phyloP scores from a whole-genome alignment of 2,888 invertebrate genomes.

The Cheilosia scutellata region DNA sequence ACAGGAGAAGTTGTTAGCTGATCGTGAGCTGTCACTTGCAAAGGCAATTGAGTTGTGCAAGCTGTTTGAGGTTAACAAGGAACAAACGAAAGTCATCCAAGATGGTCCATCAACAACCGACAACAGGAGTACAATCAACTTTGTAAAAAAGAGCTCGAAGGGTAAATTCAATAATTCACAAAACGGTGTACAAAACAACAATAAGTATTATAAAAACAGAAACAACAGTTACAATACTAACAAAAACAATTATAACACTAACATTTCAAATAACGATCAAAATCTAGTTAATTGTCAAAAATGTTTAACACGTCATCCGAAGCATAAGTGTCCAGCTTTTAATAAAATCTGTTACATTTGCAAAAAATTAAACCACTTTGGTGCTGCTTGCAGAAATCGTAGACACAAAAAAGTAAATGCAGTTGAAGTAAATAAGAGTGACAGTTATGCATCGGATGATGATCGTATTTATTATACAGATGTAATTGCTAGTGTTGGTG shows the following conservation, averaged over 20 bases:
- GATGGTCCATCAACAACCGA: conserved; percentile 4
- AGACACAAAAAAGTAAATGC: conserved; percentile 28
- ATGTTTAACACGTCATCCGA: conserved; percentile 43
- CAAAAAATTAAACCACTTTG: conserved; percentile 44
- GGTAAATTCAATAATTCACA: conserved; percentile 13
- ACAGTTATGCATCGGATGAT: conserved; percentile 36
- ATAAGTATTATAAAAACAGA: too few species aligned
- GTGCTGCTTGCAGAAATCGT: conserved; percentile 45
- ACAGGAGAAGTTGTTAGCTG: conserved; percentile 36
- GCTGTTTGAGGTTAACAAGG: conserved; percentile 49
- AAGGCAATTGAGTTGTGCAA: conserved; percentile 44
- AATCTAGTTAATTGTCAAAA: conserved; percentile 1
- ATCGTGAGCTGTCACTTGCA: conserved; percentile 31
- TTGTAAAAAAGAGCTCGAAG: conserved; percentile 16
- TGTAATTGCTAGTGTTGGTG: conserved; percentile 56
- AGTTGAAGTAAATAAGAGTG: conserved; percentile 26
- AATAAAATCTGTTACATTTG: conserved; percentile 44
- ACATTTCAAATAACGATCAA: conserved; percentile 1
- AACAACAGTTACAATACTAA: neutral
- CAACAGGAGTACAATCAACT: conserved; percentile 9
- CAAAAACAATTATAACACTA: conserved; percentile 12
- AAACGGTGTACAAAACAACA: neutral
- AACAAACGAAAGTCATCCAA: conserved; percentile 32
- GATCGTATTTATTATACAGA: conserved; percentile 25
- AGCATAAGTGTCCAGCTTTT: conserved; percentile 49